These are phyloP conservation scores for Bufo gargarizans DNA, from an alignment of 2,113 vertebrate genomes.

Conservation along the genomic window DNA sequence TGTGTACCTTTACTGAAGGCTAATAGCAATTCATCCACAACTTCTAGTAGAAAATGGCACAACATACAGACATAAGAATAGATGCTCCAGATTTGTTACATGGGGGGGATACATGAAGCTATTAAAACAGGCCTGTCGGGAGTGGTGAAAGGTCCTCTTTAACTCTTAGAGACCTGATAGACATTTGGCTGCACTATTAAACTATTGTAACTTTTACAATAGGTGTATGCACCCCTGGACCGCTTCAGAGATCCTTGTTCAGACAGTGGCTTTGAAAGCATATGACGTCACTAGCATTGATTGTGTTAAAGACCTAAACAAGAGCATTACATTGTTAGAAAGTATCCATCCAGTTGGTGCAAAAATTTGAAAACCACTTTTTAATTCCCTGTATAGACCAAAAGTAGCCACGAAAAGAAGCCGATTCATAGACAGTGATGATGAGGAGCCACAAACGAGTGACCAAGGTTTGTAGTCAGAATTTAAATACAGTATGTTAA, in stretches of 20 bases:
- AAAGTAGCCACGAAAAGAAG: constrained; percentile 70
- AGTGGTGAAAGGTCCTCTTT: too few relatives aligned
- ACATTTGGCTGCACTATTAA: too few relatives aligned
- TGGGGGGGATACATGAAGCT: too few relatives aligned
- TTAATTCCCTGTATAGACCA: not conserved
- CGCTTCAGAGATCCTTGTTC: not conserved
- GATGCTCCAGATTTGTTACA: too few relatives aligned
- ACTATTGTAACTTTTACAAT: too few relatives aligned
- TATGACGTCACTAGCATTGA: not conserved
- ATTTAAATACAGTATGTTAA: not conserved
- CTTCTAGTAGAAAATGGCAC: too few relatives aligned
- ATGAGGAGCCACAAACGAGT: constrained; percentile 58
- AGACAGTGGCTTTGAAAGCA: not conserved
- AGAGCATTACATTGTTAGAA: not conserved
- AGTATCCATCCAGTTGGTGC: not conserved
- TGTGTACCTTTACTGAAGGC: too few relatives aligned
- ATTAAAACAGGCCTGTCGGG: too few relatives aligned
- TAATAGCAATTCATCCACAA: too few relatives aligned
- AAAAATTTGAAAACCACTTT: not conserved
- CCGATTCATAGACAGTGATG: constrained; percentile 76
- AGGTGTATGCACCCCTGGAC: too few relatives aligned
- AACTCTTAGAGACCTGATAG: too few relatives aligned
- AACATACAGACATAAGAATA: too few relatives aligned
- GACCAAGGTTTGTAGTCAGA: constrained; percentile 53
- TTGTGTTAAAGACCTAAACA: not conserved